Conservation (phyloP, 2,113 vertebrate genomes). For the Sigmodon hispidus region DNA sequence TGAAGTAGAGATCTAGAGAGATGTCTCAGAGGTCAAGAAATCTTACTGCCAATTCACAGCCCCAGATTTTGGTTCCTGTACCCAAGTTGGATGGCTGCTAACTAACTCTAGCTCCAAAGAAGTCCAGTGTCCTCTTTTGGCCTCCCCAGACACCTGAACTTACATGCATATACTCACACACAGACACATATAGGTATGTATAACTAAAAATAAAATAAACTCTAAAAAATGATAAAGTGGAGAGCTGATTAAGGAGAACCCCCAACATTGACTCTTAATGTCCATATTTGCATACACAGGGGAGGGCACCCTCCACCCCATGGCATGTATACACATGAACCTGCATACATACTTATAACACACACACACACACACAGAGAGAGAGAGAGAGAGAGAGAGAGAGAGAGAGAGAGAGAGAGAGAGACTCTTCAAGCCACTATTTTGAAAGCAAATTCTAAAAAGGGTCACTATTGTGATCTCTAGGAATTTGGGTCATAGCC, state of each 20-base stretch:
- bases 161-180: not conserved
- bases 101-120: not conserved
- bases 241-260: not conserved
- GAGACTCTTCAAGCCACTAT: not conserved
- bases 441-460: not conserved
- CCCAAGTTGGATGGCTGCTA: not conserved
- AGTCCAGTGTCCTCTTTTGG: not conserved
- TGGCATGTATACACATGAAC: not conserved
- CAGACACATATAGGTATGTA: not conserved
- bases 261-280: not conserved
- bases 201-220: not conserved
- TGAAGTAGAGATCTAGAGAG: not conserved
- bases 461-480: not conserved
- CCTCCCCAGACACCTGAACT: not conserved
- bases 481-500: not conserved
- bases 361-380: not conserved
- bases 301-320: too few relatives aligned
- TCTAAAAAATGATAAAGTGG: not conserved
- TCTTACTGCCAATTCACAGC: too few relatives aligned
- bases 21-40: not conserved
- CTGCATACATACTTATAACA: not conserved
- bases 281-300: not conserved
- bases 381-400: not conserved
- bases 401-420: not conserved
- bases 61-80: not conserved